These are phyloP conservation scores for Hycleus phaleratus DNA, from an alignment of 1,140 invertebrate species.

Conservation along the genomic window DNA sequence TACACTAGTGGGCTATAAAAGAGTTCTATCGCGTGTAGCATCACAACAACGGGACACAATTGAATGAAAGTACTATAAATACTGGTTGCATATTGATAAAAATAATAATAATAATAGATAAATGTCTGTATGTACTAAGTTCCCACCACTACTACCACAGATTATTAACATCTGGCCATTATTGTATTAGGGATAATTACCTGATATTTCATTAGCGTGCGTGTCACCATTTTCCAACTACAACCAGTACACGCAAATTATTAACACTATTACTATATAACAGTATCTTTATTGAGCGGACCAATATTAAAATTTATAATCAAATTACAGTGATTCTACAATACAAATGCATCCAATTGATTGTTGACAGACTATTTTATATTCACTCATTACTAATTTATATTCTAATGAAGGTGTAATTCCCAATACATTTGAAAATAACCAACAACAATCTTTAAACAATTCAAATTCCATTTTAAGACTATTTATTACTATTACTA, in stretches of 20 bases:
- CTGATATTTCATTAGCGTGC: constrained; percentile 32
- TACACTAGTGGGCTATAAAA: too few relatives aligned
- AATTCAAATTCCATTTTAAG: too few relatives aligned
- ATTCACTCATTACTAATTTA: constrained; percentile 5
- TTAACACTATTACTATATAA: not conserved
- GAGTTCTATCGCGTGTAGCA: too few relatives aligned
- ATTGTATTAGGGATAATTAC: constrained; percentile 35
- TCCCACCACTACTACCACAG: not conserved
- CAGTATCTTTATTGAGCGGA: constrained; percentile 21
- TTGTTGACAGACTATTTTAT: constrained; percentile 5
- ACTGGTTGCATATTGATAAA: too few relatives aligned
- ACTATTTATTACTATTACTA: too few relatives aligned
- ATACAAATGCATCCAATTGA: not conserved
- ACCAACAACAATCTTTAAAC: too few relatives aligned
- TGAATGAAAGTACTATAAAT: too few relatives aligned
- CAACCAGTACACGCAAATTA: constrained; percentile 16
- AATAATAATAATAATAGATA: too few relatives aligned
- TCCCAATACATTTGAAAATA: too few relatives aligned
- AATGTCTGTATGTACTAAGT: too few relatives aligned
- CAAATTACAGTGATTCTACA: constrained; percentile 7
- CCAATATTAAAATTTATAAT: not conserved
- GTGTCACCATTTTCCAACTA: constrained; percentile 14
- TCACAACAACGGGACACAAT: too few relatives aligned
- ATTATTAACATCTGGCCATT: constrained; percentile 36
- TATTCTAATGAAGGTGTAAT: too few relatives aligned